Evolutionary conservation across 1,140 invertebrate genomes (phyloP).

Genomic region (Lithobius niger): DNA sequence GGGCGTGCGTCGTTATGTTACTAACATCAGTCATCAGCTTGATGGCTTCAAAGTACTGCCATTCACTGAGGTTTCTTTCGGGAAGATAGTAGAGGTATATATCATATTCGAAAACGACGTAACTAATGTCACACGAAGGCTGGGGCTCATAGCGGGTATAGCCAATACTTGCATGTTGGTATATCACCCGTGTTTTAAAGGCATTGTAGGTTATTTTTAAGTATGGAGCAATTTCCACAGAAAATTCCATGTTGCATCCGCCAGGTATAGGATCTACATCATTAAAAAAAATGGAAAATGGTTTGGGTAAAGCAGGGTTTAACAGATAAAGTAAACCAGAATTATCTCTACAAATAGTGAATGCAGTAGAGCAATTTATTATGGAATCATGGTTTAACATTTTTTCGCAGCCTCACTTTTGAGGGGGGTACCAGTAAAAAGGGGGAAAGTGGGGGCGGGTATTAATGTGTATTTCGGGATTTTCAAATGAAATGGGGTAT

Average conservation of each 20-base stretch:
- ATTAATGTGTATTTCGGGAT: no score
- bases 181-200: conserved; percentile 42
- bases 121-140: conserved; percentile 6
- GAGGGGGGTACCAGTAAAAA: no score
- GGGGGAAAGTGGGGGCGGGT: no score
- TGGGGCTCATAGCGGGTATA: not conserved
- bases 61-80: conserved; percentile 35
- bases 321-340: no score
- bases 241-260: conserved; percentile 57
- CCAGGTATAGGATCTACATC: conserved; percentile 64
- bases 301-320: no score
- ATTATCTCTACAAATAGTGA: no score
- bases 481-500: no score
- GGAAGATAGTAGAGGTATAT: conserved; percentile 43
- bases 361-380: no score
- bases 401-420: no score
- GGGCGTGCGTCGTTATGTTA: conserved; percentile 39
- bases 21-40: conserved; percentile 45
- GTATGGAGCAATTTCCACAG: conserved; percentile 48
- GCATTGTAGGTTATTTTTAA: conserved; percentile 37
- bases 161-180: conserved; percentile 38
- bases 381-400: no score
- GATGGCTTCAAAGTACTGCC: conserved; percentile 49
- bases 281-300: no score
- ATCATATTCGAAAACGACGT: conserved; percentile 32